Percentiles rank a stretch among this genome's conserved stretches.
These are phyloP conservation scores for Etia nguti DNA, from an alignment of 2,113 vertebrate genomes.

Conservation along the genomic window DNA sequence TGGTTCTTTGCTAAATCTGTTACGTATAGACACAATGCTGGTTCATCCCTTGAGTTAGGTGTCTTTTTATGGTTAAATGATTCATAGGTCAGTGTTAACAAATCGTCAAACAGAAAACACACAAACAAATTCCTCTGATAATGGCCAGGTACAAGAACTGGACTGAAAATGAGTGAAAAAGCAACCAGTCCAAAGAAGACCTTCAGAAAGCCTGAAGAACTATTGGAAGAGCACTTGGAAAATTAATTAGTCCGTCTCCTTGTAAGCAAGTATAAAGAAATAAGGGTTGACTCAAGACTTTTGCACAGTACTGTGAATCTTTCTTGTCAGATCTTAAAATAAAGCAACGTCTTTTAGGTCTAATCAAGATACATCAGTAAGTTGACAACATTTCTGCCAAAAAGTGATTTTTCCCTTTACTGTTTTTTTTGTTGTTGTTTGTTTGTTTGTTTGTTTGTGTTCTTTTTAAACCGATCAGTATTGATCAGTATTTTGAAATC, in stretches of 20 bases:
- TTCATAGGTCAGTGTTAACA: background rate
- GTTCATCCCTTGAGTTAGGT: background rate
- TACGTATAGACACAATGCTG: background rate
- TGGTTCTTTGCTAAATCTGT: background rate
- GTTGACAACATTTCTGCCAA: background rate
- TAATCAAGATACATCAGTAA: background rate
- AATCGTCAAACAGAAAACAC: background rate
- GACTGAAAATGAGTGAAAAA: background rate
- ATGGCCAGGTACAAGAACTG: background rate
- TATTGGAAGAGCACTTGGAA: background rate
- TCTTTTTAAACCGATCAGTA: background rate
- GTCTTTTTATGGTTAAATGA: background rate
- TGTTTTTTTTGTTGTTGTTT: background rate
- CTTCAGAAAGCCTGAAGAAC: background rate
- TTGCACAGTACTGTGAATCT: background rate
- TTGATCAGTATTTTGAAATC: background rate
- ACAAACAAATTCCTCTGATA: background rate
- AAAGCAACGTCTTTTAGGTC: background rate
- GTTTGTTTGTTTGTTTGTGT: background rate
- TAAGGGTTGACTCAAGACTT: background rate
- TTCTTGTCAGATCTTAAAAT: background rate
- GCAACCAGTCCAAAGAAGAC: background rate
- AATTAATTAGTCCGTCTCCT: background rate
- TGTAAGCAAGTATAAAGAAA: background rate
- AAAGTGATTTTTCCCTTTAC: background rate